phyloP scores from a whole-genome alignment of 1,140 invertebrate species.

The Apis cerana region DNA sequence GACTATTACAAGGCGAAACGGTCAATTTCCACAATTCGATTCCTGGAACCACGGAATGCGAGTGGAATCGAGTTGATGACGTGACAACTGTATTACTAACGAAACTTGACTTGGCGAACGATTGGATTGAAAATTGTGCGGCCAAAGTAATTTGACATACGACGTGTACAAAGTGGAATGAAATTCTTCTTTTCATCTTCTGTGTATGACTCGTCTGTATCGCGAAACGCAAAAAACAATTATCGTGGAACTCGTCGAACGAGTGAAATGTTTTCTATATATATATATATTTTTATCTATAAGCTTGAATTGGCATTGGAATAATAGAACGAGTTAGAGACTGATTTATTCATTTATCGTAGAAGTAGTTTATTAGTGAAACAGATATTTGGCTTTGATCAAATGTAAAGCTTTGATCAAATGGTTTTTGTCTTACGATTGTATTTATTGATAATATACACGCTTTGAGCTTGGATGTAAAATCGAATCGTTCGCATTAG shows the following conservation, averaged over 20 bases:
- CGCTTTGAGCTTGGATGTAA: too few species aligned
- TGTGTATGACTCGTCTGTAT: neutral
- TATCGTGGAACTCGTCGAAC: conserved; percentile 33
- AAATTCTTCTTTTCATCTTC: neutral
- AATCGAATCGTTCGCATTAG: too few species aligned
- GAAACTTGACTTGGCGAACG: neutral
- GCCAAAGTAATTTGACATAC: conserved; percentile 41
- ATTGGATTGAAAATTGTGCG: conserved; percentile 41
- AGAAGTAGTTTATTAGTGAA: too few species aligned
- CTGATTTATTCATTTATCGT: too few species aligned
- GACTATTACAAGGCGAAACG: conserved; percentile 15
- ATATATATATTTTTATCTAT: too few species aligned
- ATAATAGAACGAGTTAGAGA: too few species aligned
- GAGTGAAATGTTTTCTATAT: neutral
- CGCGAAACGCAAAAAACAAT: conserved; percentile 39
- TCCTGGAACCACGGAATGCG: conserved; percentile 6
- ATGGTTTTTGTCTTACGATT: too few species aligned
- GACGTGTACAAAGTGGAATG: conserved; percentile 20
- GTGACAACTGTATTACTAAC: conserved; percentile 5
- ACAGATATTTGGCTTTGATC: too few species aligned
- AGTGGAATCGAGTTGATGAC: conserved; percentile 10
- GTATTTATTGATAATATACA: too few species aligned
- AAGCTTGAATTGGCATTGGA: too few species aligned
- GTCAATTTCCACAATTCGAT: conserved; percentile 11
- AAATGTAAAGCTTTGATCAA: too few species aligned